Conservation (phyloP, 2,797 vertebrate species). For the Manis pentadactyla region DNA sequence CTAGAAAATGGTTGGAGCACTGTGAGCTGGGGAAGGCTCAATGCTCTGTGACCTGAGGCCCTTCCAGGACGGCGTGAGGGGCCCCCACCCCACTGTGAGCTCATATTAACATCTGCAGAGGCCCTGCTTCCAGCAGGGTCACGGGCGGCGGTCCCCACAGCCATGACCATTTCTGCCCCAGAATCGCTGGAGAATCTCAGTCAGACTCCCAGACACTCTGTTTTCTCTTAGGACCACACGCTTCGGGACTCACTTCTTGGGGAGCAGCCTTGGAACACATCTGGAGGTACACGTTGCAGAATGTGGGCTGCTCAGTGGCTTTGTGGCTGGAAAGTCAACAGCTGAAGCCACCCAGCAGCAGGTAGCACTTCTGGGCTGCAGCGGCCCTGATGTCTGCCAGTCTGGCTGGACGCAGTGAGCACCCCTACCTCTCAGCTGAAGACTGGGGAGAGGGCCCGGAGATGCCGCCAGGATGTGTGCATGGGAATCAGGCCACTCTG, state of each 20-base stretch:
- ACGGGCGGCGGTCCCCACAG: background rate
- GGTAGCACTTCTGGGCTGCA: background rate
- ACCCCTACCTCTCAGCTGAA: background rate
- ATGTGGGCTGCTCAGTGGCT: background rate
- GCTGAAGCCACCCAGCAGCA: background rate
- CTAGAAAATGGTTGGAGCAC: too few relatives aligned
- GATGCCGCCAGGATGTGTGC: accelerated
- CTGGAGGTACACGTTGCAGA: too few relatives aligned
- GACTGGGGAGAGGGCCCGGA: background rate
- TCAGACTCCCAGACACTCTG: too few relatives aligned
- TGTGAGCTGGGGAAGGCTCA: too few relatives aligned
- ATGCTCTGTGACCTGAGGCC: too few relatives aligned
- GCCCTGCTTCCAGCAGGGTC: background rate
- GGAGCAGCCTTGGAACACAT: too few relatives aligned
- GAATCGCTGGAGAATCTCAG: too few relatives aligned
- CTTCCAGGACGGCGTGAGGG: accelerated
- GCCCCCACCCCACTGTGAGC: accelerated
- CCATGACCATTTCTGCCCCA: background rate
- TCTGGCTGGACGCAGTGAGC: background rate
- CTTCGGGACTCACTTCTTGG: too few relatives aligned
- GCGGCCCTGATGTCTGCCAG: background rate
- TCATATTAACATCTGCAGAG: background rate
- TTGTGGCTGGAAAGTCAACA: background rate
- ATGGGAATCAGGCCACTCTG: background rate
- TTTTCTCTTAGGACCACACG: too few relatives aligned